These are phyloP conservation scores for Keiferia lycopersicella DNA, from an alignment of 2,888 invertebrate genomes.

Conservation along the genomic window DNA sequence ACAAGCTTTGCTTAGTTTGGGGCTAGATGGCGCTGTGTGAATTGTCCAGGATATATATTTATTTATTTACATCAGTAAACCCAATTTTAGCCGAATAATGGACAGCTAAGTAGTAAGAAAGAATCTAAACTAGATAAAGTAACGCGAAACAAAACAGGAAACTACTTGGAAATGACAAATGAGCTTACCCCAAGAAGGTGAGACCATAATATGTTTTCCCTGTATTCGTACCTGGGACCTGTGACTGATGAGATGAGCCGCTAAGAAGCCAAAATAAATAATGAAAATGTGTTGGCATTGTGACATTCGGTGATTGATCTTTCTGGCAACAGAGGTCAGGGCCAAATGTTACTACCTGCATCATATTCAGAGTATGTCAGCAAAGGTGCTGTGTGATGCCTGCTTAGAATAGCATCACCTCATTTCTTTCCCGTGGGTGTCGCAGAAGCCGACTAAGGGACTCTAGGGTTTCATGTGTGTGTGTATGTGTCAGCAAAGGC, in stretches of 20 bases:
- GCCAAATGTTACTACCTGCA: background rate
- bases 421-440: too few species aligned
- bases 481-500: too few species aligned
- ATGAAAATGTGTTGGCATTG: background rate
- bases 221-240: background rate
- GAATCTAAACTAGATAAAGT: background rate
- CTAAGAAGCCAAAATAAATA: constrained; percentile 1
- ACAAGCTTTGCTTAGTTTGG: too few species aligned
- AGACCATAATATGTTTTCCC: background rate
- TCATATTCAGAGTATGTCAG: too few species aligned
- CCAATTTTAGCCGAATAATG: too few species aligned
- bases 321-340: background rate
- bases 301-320: constrained; percentile 2
- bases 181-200: background rate
- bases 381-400: background rate
- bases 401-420: too few species aligned
- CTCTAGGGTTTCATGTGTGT: too few species aligned
- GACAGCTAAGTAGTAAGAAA: too few species aligned
- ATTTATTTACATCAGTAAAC: too few species aligned
- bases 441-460: too few species aligned
- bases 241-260: background rate
- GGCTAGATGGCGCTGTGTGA: too few species aligned
- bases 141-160: background rate
- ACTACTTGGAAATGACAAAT: background rate
- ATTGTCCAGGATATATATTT: too few species aligned